Base-by-base conservation (phyloP, 2,888 invertebrate species). In the Colostygia pectinataria region DNA sequence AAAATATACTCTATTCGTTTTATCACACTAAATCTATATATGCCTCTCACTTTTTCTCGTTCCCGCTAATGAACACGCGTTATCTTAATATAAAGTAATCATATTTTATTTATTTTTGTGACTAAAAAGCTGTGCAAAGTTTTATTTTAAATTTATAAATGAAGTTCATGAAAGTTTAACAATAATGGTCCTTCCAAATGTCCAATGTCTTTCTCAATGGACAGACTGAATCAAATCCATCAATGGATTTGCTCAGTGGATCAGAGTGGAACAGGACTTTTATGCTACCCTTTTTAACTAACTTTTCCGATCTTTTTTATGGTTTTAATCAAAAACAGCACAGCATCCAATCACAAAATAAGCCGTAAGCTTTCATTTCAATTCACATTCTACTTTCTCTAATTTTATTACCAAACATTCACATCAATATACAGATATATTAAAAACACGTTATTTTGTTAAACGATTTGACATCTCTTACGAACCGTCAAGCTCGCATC, bases 1-100 rank as follows among this genome's bases (percentile, higher is more conserved):
- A 65, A 68, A 68, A 70, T 66, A 66, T 68, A 68, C 60, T 50
- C 54, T 64, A 66, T 62, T 56, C 62, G 42, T 65, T 73, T 58
- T 29, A 20, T 68, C 66, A 62, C 68, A 63, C 65, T 67, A 64
- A 47, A 54, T 49, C 29, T 56, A 55, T 59, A 59, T 58, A 48
- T 58, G 50, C 57, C 44, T 63, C 59, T 63, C 64, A 51, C 46
- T 65, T 54, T 58, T 25, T 47, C 53, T 53, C 10, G 5, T 37
- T 32, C 23, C 38, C 32, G 24, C 40, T 38, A 43, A 27, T 49
- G 43, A 38, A 33, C 42, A 42, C 33, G 45, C 28, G 5, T 31
- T 25, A 28, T 24, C 10, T 18, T 13, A 33, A 34, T 33, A 27
- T 24, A 27, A 28, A 43, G 10, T 9, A 4, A 36, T 29, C n/a